A percentile compares a stretch with the other conserved stretches of the same genome.
Evolutionary conservation across 2,888 invertebrate species (phyloP).

Genomic region (Drosophila flavopinicola): DNA sequence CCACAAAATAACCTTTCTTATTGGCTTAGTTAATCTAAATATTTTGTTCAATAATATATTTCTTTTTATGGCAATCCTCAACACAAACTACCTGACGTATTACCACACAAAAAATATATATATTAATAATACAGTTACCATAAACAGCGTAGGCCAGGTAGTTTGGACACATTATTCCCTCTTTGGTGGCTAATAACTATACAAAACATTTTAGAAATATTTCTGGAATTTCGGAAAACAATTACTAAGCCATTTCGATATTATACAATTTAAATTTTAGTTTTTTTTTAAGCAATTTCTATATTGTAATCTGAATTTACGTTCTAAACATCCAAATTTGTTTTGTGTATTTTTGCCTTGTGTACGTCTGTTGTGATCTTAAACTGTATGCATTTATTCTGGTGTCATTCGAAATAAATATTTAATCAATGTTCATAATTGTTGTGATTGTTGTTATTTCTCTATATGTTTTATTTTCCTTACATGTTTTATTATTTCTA

Average conservation of each 20-base stretch:
- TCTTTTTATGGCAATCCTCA: constrained; percentile 49
- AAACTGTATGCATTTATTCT: constrained; percentile 36
- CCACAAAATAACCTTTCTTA: neutral
- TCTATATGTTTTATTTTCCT: constrained; percentile 28
- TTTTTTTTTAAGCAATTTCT: neutral
- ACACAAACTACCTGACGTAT: constrained; percentile 32
- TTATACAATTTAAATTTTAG: constrained; percentile 12
- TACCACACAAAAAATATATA: constrained; percentile 17
- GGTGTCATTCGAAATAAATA: constrained; percentile 63
- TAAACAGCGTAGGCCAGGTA: constrained; percentile 81
- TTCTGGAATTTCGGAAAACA: constrained; percentile 1
- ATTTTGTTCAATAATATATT: constrained; percentile 36
- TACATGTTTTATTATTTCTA: constrained; percentile 39
- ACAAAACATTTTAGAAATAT: neutral
- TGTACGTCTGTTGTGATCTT: constrained; percentile 36
- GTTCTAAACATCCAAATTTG: neutral
- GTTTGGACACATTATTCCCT: constrained; percentile 80
- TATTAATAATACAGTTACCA: constrained; percentile 61
- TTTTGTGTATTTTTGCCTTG: constrained; percentile 1
- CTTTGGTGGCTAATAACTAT: constrained; percentile 65
- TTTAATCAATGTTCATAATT: constrained; percentile 26
- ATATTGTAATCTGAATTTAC: constrained; percentile 4
- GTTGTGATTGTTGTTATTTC: constrained; percentile 23
- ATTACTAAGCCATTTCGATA: constrained; percentile 65
- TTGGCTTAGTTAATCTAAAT: constrained; percentile 17